Percentiles rank a stretch among this genome's conserved stretches.
Evolutionary conservation across 1,140 invertebrate species (phyloP).

Genomic region (Heliothis subflexa): DNA sequence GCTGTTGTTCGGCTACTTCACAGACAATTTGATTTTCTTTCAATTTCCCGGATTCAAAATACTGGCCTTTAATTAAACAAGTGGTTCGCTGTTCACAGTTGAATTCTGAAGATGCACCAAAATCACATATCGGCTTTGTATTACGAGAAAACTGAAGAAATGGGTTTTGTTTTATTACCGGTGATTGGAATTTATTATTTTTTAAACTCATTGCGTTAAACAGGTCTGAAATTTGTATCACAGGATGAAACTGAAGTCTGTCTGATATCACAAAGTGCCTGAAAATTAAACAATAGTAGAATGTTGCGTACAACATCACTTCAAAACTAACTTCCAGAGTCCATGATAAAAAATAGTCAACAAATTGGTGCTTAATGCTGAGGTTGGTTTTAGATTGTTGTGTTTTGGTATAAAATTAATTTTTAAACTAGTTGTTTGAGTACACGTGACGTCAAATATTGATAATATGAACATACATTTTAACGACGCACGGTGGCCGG

Average conservation of each 20-base stretch:
- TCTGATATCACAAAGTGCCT: slow-evolving; percentile 1
- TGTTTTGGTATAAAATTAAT: slow-evolving; percentile 5
- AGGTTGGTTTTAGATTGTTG: not conserved
- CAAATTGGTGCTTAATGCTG: not conserved
- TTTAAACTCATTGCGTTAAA: not conserved
- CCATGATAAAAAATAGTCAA: not conserved
- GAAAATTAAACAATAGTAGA: not conserved
- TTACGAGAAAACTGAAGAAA: not conserved
- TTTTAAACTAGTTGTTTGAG: not conserved
- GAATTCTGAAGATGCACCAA: not conserved
- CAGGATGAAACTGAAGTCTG: not conserved
- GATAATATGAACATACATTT: no score
- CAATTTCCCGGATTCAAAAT: not conserved
- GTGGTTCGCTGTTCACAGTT: not conserved
- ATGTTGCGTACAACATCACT: slow-evolving; percentile 15
- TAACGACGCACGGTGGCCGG: no score
- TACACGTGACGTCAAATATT: no score
- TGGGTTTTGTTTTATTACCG: not conserved
- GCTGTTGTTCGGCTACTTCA: not conserved
- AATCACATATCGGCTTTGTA: not conserved
- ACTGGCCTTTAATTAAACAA: not conserved
- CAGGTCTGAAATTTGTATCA: not conserved
- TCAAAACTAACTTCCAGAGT: not conserved
- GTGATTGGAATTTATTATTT: not conserved
- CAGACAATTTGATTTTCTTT: not conserved